A percentile compares a stretch with the other conserved stretches of the same genome.
These are phyloP conservation scores for Uromys caudimaculatus DNA, from an alignment of 2,797 vertebrate species.

Conservation along the genomic window DNA sequence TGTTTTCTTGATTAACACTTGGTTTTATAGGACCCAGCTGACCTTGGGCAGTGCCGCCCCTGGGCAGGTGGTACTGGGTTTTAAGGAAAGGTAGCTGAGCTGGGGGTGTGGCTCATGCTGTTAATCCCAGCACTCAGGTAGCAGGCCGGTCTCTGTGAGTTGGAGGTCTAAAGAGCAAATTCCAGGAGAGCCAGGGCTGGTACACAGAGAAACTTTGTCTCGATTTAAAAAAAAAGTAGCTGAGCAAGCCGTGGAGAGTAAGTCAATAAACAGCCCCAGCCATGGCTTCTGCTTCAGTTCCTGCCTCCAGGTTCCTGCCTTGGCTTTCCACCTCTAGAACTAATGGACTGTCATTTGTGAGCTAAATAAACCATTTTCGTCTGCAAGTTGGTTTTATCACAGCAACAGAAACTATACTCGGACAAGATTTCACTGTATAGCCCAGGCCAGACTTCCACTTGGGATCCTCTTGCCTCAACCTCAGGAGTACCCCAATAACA, in stretches of 20 bases:
- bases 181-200: not conserved
- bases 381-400: not conserved
- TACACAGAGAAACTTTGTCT: not conserved
- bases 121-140: not conserved
- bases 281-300: not conserved
- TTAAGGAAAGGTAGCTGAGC: not conserved
- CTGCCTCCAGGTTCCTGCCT: not conserved
- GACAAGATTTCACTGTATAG: not conserved
- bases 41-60: not conserved
- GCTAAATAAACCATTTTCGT: not conserved
- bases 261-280: no score
- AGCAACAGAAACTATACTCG: not conserved
- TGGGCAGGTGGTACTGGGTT: not conserved
- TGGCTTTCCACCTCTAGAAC: not conserved
- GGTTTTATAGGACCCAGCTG: not conserved
- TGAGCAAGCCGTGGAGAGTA: not conserved
- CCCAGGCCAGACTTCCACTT: not conserved
- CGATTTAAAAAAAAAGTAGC: not conserved
- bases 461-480: not conserved
- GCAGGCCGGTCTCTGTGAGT: not conserved
- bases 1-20: not conserved
- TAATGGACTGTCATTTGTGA: not conserved
- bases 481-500: not conserved
- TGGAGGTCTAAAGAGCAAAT: not conserved
- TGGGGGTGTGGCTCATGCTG: not conserved